These are phyloP conservation scores for Sebastes diploproa DNA, from an alignment of 2,797 vertebrate species.

Conservation along the genomic window DNA sequence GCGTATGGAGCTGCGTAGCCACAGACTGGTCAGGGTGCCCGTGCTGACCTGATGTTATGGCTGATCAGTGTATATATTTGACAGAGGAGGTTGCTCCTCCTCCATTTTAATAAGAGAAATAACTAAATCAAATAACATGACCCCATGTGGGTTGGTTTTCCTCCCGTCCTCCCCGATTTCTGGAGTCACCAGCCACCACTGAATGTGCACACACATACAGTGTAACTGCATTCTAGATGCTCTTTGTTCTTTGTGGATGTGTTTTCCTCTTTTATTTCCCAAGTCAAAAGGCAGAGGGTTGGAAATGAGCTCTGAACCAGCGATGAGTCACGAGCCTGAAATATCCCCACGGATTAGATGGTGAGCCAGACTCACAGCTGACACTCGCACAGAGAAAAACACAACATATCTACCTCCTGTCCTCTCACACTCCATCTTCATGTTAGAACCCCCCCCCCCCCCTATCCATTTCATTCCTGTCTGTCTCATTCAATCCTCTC, in stretches of 20 bases:
- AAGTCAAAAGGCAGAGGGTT: constrained; percentile 21
- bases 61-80: too few species aligned
- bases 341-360: constrained; percentile 42
- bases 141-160: too few species aligned
- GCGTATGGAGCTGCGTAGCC: too few species aligned
- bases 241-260: not conserved
- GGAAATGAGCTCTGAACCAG: constrained; percentile 44
- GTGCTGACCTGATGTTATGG: too few species aligned
- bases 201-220: not conserved
- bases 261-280: constrained; percentile 20
- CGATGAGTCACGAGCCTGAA: constrained; percentile 48
- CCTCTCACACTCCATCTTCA: not conserved
- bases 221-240: not conserved
- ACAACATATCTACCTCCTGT: not conserved
- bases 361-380: constrained; percentile 16
- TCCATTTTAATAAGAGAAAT: too few species aligned
- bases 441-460: not conserved
- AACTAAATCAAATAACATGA: too few species aligned
- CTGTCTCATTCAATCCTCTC: not conserved
- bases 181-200: too few species aligned
- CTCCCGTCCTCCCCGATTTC: too few species aligned
- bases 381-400: constrained; percentile 17
- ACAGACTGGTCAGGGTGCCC: too few species aligned
- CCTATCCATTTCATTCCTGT: not conserved
- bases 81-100: too few species aligned